Base-by-base conservation (phyloP, 1,140 invertebrate species). In the Cyrtorhinus lividipennis region DNA sequence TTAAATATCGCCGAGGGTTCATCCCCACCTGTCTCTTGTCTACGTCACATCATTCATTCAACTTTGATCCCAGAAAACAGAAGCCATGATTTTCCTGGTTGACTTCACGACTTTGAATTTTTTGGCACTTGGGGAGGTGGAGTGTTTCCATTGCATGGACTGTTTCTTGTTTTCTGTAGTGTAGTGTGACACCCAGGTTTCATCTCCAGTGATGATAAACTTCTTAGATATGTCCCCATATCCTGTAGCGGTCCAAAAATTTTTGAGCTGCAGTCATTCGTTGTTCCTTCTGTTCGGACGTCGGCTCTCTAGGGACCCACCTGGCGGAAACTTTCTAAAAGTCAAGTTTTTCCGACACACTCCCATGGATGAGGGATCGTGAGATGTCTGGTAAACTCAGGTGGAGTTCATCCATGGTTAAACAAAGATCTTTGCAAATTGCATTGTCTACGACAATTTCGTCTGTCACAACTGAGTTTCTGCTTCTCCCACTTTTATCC, bases 231-330 rank as follows among this genome's bases (percentile, higher is more conserved):
- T 18, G 18, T 56, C 53, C 18, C 53, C 53, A 56, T 56, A 18
- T 56, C 20, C 18, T 56, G 53, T 56, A 56, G 53, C 18, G 5
- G 5, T 56, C 53, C 53, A 56, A 56, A 56, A 56, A 18, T 56
- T 56, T 18, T 56, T 18, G 53, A 56, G 53, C 53, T 56, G 53
- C 53, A 56, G 53, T 56, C 53, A 56, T 18, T 56, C 53, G 53
- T 56, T 56, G 53, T 56, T 56, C 53, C 53, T 10, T 56, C 8
- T 56, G 53, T 56, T 59, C 1, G 23, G 27, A 53, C 15, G 25
- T 59, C 23, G 22, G 24, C 53, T 59, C 5, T 38, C 30, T 38
- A 5, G 30, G 30, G 30, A 38, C 30, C 30, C 30, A 38, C 30
- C 30, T 5, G 30, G 30, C 30, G 30, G 5, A 8, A 38, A 38